Evolutionary conservation across 2,797 vertebrate species (phyloP).

Genomic region (Champsocephalus gunnari): DNA sequence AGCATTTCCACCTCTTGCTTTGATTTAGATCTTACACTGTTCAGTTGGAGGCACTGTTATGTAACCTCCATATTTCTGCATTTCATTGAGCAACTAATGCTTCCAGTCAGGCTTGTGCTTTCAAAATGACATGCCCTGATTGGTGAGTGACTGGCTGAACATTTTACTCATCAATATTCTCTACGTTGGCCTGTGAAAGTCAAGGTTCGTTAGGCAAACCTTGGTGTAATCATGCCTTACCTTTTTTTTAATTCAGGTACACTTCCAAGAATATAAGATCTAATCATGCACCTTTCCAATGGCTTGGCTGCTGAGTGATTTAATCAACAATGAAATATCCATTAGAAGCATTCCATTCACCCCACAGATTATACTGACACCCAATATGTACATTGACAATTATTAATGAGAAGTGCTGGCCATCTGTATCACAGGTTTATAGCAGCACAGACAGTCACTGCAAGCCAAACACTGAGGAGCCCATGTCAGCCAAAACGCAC

Average conservation of each 20-base stretch:
- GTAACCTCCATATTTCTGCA: slow-evolving; percentile 52
- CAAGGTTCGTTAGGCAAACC: slow-evolving; percentile 67
- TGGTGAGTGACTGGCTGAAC: slow-evolving; percentile 76
- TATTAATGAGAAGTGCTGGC: slow-evolving; percentile 79
- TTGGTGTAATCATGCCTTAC: slow-evolving; percentile 71
- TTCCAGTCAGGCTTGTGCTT: slow-evolving; percentile 82
- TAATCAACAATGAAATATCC: slow-evolving; percentile 72
- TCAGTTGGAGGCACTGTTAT: slow-evolving; percentile 57
- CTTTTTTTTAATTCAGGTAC: slow-evolving; percentile 61
- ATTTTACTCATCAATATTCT: slow-evolving; percentile 66
- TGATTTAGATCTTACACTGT: slow-evolving; percentile 47
- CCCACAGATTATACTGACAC: slow-evolving; percentile 78
- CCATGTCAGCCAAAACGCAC: slow-evolving; percentile 85
- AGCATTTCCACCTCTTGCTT: slow-evolving; percentile 53
- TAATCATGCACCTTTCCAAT: slow-evolving; percentile 80
- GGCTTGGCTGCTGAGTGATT: slow-evolving; percentile 73
- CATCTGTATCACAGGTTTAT: slow-evolving; percentile 85
- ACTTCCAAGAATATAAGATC: slow-evolving; percentile 69
- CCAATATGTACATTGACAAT: slow-evolving; percentile 81
- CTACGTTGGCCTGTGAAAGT: slow-evolving; percentile 66
- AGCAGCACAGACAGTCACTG: slow-evolving; percentile 83
- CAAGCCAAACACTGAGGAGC: slow-evolving; percentile 87
- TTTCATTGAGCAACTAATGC: slow-evolving; percentile 50
- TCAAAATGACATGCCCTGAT: slow-evolving; percentile 81
- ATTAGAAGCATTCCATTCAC: slow-evolving; percentile 80